phyloP scores from a whole-genome alignment of 2,888 invertebrate genomes.

The Drosophila dives region DNA sequence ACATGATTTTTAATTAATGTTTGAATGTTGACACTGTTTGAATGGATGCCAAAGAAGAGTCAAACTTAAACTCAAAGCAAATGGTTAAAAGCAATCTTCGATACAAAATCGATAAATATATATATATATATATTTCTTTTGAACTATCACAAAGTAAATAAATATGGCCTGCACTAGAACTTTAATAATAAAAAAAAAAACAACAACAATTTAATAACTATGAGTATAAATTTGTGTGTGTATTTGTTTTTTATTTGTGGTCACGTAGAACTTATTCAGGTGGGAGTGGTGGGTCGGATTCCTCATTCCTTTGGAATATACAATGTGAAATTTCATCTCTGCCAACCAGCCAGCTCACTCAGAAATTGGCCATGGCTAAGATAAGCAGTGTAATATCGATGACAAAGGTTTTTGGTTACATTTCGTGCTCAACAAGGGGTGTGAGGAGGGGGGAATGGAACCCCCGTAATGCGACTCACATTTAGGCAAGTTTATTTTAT shows the following conservation, averaged over 20 bases:
- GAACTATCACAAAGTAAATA: neutral
- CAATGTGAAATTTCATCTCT: constrained; percentile 4
- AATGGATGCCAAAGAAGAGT: neutral
- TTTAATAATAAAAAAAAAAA: neutral
- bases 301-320: no score
- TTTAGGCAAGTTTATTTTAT: neutral
- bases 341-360: neutral
- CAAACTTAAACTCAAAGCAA: neutral
- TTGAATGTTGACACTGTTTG: neutral
- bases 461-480: neutral
- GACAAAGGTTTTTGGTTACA: constrained; percentile 3
- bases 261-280: neutral
- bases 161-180: neutral
- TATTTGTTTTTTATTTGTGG: neutral
- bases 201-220: neutral
- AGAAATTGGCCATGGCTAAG: constrained; percentile 3
- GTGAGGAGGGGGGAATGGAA: no score
- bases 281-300: neutral
- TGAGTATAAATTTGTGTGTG: neutral
- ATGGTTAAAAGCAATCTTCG: neutral
- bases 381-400: constrained; percentile 5
- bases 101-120: neutral
- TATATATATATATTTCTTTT: neutral
- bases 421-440: neutral
- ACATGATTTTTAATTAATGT: constrained; percentile 6